These are phyloP conservation scores for Erythrolamprus reginae DNA, from an alignment of 2,113 vertebrate species.

Conservation along the genomic window DNA sequence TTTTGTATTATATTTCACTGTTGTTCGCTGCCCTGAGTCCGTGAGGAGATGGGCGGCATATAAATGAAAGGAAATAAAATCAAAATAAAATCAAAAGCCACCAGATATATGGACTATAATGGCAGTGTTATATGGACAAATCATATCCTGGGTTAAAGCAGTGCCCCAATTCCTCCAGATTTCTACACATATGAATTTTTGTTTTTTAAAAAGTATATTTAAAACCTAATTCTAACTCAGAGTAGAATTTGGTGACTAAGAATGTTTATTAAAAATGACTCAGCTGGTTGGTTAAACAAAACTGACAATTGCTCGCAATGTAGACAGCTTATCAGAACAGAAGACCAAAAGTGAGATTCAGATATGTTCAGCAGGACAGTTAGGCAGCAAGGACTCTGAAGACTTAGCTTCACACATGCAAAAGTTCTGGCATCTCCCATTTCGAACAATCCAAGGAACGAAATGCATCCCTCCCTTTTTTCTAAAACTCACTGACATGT, in stretches of 20 bases:
- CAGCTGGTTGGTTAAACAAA: conserved; percentile 15
- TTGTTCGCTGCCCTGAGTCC: too few species aligned
- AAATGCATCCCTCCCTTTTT: background rate
- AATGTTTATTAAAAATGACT: background rate
- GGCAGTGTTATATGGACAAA: background rate
- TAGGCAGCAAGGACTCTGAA: background rate
- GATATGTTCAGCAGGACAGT: background rate
- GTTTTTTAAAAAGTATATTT: background rate
- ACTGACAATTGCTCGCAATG: background rate
- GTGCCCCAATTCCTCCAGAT: background rate
- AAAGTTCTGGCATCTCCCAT: background rate
- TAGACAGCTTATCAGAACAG: background rate
- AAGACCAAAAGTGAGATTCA: background rate
- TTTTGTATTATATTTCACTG: too few species aligned
- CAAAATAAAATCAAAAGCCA: too few species aligned
- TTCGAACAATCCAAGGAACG: background rate
- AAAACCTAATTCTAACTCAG: background rate
- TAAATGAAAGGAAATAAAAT: too few species aligned
- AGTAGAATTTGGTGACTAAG: background rate
- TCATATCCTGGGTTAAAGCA: background rate
- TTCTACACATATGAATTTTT: background rate
- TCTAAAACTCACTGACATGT: background rate
- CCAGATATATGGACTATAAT: background rate
- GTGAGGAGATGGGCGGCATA: too few species aligned
- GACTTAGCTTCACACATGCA: background rate